Evolutionary conservation across 2,797 vertebrate species (phyloP).

Genomic region (Rhynchotus rufescens): DNA sequence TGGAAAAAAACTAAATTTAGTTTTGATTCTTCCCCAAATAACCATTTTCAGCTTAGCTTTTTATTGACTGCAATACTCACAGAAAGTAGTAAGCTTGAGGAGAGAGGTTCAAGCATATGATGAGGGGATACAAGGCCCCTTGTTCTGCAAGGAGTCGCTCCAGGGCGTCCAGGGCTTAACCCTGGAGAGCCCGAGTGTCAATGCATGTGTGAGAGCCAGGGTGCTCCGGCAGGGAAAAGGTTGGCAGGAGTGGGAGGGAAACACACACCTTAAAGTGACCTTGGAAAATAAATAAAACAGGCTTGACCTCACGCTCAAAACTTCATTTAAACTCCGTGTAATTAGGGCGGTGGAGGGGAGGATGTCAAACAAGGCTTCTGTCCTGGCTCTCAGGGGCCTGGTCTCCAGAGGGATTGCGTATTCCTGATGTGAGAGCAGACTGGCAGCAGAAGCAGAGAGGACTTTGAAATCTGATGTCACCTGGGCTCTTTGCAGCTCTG

Average conservation of each 20-base stretch:
- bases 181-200: neutral
- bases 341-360: neutral
- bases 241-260: neutral
- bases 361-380: neutral
- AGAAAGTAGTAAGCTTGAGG: neutral
- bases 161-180: neutral
- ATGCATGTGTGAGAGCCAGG: neutral
- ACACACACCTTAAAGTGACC: neutral
- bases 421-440: neutral
- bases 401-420: neutral
- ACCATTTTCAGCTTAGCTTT: neutral
- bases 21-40: neutral
- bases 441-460: neutral
- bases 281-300: neutral
- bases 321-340: neutral
- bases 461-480: neutral
- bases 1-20: neutral
- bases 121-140: constrained; percentile 4
- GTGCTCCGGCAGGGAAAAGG: neutral
- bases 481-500: neutral
- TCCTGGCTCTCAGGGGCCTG: neutral
- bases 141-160: neutral
- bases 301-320: neutral
- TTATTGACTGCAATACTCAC: neutral
- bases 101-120: constrained; percentile 18